Base-by-base conservation (phyloP, 2,797 vertebrate genomes). In the Syndactyla subalaris region DNA sequence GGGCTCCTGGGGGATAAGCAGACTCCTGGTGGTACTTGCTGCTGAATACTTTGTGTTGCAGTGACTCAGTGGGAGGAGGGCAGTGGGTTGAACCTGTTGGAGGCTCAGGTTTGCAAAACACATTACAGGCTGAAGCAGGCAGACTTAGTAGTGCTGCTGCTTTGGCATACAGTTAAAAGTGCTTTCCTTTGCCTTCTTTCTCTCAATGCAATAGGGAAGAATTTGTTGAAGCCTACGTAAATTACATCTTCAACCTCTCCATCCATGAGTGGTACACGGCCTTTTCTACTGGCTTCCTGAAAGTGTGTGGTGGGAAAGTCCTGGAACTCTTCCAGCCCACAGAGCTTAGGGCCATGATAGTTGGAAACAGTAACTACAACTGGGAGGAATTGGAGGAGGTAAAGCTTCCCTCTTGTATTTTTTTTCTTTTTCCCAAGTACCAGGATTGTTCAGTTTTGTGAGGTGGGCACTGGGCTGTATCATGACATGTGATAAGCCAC, bases 381-480 rank as follows among this genome's bases (percentile, higher is more conserved):
- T 99, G 99, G 99, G 98, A 99, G 93, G 99, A 99, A 82, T 94
- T 99, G 97, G 99, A 99, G 96, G 99, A 99, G 99, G 99, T 99
- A 79, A 96, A 84, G 32, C 38, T 91, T 82, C 43, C 10, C 13
- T 79, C 15, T 79, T 80, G 13, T 75, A 5, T 61, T 27, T 24
- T 72, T 30, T 7, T 61, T 63, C 14, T 43, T 62, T 52, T 51
- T 30, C 32, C 36, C 27, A 26, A 66, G 21, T 55, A 48, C 41
- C 34, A 36, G 55, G 59, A n/a, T 78, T 70, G 22, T 7, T 4
- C 32, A 88, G 48, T 52, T 71, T 48, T 7, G 8, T 14, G 74
- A 82, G 32, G 12, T 59, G 67, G 51, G 48, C 14, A 49, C 20
- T 54, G 39, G 27, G 21, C 32, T 79, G 30, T 76, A 58, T 29